Evolutionary conservation across 2,797 vertebrate species (phyloP), one percentile per base, ranked within the genome.

Genomic region (Enteromius argenteus): DNA sequence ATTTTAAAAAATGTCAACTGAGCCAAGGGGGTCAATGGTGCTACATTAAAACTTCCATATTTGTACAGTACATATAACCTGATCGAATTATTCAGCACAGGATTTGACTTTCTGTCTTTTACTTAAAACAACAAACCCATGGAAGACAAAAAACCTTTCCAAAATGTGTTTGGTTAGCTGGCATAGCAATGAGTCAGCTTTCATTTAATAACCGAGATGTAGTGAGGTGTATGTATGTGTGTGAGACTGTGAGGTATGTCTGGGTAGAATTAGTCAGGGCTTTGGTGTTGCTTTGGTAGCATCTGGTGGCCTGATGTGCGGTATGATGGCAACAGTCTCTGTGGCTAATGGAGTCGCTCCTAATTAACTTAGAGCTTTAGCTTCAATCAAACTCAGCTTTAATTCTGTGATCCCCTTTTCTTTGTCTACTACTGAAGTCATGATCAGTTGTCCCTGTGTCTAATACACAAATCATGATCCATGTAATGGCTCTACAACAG

Each of bases 291-390:
- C 53, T 46, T 79, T 76, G 49, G 32, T 53, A 49, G 58, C 88
- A 86, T 89, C 35, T 86, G 85, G 67, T 42, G 56, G 32, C 86
- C 86, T 84, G 72, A 86, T 88, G 83, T 82, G 73, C 30, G 5
- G 15, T 75, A 13, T 75, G 58, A 77, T 64, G 42, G 27, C 35
- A 73, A 62, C 58, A 8, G 35, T 75, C 44, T 67, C 23, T 83
- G 58, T 51, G 44, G 72, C 17, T 76, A 73, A 77, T 53, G 7
- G 23, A 83, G 30, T 67, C 60, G n/a, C 44, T 78, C 14, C 13
- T 46, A 44, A 58, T 84, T 58, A 68, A 49, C 72, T 42, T 58
- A 27, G 23, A 35, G 27, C 5, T 60, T 62, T 79, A 32, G 8
- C 8, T 69, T 35, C 3, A 37, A 79, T 30, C 66, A 56, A 44